Evolutionary conservation across 2,888 invertebrate species (phyloP), one percentile per base, ranked within the genome.

Genomic region (Tenthredo scrophulariae): DNA sequence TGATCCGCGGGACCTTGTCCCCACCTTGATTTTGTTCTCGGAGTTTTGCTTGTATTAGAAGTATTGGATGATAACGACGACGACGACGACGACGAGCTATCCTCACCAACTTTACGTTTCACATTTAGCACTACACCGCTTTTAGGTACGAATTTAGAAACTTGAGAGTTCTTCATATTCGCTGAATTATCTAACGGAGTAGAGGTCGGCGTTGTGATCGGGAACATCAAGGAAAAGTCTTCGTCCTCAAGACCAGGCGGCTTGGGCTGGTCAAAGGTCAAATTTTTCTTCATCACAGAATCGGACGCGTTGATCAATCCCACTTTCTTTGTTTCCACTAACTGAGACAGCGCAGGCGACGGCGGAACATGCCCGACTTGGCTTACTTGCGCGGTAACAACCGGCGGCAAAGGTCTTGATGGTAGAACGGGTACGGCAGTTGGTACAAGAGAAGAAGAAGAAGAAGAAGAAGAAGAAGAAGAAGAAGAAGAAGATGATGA

Each of bases 181-280:
- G n/a, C 22, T 5, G 72, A 2, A 58, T 46, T 58, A 15, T 84
- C 84, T 3, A 65, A 85, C 43, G 40, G 40, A 0, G 90, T 86
- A 1, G 88, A 86, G n/a, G 88, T 87, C 18, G 89, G 87, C 2
- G 83, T 85, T 15, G 86, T 80, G 22, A 43, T 74, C 0, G 91
- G 89, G 37, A 91, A 91, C 4, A 87, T 86, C 13, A 65, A 18
- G 0, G 92, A 91, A 26, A 91, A 87, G 2, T 92, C 92, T 84
- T 92, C 92, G 83, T 92, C 92, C 29, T 92, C 93, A 77, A 92
- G 89, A 15, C 91, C 92, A 0, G 92, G 92, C 0, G 92, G 92
- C 86, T 92, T 92, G 0, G 93, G 92, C 37, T 92, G 93, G 40
- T 90, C 90, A 0, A 89, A 84, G 0, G 89, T 86, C 15, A 89